phyloP scores from a whole-genome alignment of 1,140 invertebrate genomes.

The Condylostylus longicornis region DNA sequence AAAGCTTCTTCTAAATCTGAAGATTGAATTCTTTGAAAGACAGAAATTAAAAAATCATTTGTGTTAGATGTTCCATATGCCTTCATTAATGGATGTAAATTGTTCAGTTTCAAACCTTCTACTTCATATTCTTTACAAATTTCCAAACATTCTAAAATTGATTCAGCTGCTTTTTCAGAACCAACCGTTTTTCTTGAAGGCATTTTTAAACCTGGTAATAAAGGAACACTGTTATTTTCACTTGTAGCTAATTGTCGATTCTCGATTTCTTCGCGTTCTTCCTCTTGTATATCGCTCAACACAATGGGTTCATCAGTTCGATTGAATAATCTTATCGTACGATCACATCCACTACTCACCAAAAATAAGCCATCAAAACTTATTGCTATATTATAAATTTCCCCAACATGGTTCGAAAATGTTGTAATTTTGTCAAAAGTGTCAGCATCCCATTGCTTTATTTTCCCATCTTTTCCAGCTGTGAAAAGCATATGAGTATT shows the following conservation, averaged over 20 bases:
- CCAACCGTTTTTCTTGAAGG: conserved; percentile 81
- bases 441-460: conserved; percentile 97
- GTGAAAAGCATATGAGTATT: conserved; percentile 89
- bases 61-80: conserved; percentile 55
- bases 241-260: conserved; percentile 55
- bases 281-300: conserved; percentile 80
- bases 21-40: conserved; percentile 57
- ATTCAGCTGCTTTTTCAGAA: conserved; percentile 79
- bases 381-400: conserved; percentile 58
- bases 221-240: conserved; percentile 49
- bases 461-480: conserved; percentile 78
- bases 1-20: conserved; percentile 84
- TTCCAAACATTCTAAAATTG: conserved; percentile 74
- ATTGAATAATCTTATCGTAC: conserved; percentile 73
- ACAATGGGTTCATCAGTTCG: conserved; percentile 80
- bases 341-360: conserved; percentile 75
- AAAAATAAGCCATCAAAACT: conserved; percentile 68
- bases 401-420: conserved; percentile 53
- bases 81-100: conserved; percentile 57
- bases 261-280: conserved; percentile 55
- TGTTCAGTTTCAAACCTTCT: conserved; percentile 34
- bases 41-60: conserved; percentile 68
- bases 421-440: conserved; percentile 81
- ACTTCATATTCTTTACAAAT: conserved; percentile 53
- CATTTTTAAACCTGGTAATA: conserved; percentile 56